phyloP scores from a whole-genome alignment of 2,113 vertebrate species.

The Conger conger region DNA sequence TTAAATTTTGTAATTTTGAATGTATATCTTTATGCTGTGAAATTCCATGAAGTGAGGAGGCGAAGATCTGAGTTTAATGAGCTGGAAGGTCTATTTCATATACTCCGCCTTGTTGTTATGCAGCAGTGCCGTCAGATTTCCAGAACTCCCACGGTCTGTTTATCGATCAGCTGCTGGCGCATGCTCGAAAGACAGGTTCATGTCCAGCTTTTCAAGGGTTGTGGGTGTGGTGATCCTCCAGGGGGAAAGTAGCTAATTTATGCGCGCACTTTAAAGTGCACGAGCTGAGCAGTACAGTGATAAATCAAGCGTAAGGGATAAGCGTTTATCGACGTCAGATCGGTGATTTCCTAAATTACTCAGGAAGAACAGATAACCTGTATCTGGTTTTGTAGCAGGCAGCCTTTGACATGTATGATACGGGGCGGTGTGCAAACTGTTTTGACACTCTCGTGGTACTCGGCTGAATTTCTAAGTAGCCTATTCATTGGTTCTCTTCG shows the following conservation, averaged over 20 bases:
- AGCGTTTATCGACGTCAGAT: neutral
- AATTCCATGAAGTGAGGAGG: too few relatives aligned
- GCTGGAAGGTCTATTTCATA: too few relatives aligned
- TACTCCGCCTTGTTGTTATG: too few relatives aligned
- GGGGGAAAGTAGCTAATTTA: neutral
- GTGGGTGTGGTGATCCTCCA: neutral
- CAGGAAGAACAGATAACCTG: neutral
- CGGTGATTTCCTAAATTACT: neutral
- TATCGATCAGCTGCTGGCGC: slow-evolving; percentile 4
- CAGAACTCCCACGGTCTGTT: neutral
- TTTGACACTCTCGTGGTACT: neutral
- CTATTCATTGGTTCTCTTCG: neutral
- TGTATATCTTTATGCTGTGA: too few relatives aligned
- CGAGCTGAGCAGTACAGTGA: neutral
- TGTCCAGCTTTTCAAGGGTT: neutral
- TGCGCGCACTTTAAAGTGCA: neutral
- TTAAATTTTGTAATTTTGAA: too few relatives aligned
- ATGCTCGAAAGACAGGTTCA: neutral
- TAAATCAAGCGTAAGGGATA: neutral
- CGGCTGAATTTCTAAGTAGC: neutral
- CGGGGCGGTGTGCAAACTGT: neutral
- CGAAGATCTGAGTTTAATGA: too few relatives aligned
- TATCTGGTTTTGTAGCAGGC: neutral
- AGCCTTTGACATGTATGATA: neutral
- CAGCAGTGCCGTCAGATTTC: neutral